Conservation (phyloP, 2,888 invertebrate genomes). For the Epistrophella euchroma region DNA sequence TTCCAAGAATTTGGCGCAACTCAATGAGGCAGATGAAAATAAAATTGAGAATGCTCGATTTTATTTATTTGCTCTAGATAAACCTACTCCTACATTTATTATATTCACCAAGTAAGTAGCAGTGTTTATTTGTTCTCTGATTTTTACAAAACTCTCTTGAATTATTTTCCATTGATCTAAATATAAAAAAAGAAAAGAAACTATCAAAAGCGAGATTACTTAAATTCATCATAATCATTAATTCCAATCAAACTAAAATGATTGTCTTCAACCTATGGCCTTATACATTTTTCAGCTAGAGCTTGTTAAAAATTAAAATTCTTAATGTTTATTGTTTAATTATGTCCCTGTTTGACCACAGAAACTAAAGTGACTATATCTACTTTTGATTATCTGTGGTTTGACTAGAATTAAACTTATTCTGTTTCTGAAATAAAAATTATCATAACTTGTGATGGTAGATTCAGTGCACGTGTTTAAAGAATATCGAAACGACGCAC, state of each 20-base stretch:
- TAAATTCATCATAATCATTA: background rate
- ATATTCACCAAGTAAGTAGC: background rate
- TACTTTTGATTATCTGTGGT: background rate
- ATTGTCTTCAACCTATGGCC: background rate
- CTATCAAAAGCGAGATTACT: background rate
- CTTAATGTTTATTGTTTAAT: background rate
- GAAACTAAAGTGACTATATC: background rate
- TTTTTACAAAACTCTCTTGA: background rate
- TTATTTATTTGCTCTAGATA: background rate
- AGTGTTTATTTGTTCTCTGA: background rate
- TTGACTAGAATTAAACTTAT: background rate
- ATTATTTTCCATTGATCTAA: background rate
- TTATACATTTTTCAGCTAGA: background rate
- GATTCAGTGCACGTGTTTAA: conserved; percentile 17
- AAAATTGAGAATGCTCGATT: background rate
- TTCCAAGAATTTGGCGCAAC: background rate
- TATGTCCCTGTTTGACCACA: conserved; percentile 14
- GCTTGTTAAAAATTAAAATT: background rate
- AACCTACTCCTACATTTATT: background rate
- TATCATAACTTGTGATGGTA: conserved; percentile 29
- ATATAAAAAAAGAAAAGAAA: background rate
- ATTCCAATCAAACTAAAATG: background rate
- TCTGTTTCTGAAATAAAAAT: conserved; percentile 10
- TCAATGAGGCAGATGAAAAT: background rate
- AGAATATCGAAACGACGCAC: background rate